Evolutionary conservation across 2,797 vertebrate genomes (phyloP), one percentile per base, ranked within the genome.

Genomic region (Takifugu ocellatus): DNA sequence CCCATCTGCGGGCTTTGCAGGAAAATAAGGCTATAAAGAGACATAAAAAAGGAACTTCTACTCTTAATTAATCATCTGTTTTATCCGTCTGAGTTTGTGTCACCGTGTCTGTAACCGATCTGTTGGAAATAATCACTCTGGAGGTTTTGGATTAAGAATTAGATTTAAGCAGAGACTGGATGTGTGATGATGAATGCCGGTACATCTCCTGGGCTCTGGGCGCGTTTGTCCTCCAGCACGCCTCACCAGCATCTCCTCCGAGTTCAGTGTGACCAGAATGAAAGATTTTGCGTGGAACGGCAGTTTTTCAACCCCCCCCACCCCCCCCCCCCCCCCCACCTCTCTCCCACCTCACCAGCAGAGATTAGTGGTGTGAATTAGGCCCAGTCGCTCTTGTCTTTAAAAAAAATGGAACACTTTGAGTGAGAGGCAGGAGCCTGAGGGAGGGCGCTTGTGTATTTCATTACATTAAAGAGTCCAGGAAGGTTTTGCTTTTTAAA

Each of bases 41-140:
- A 56, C 69, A 72, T 71, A 63, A 59, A 46, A 78, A 77, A 79
- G 54, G 65, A 53, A 74, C 66, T 76, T 84, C 83, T 80, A 72
- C 82, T 88, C 82, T 90, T 92, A 92, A 92, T 92, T 91, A 91
- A 91, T 90, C 84, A 86, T 75, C 56, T 72, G 81, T 71, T 90
- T 91, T 90, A 89, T 91, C 83, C 74, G 50, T 72, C 59, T 33
- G 64, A 85, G 78, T 88, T 87, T 79, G 79, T 74, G 74, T 80
- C 79, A 70, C 63, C 63, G 59, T 42, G 31, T 64, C 57, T 56
- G 66, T 74, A 83, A 83, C 70, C 75, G 76, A 78, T 82, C 69
- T 63, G 66, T 81, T 74, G 69, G 77, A 85, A 86, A 85, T 79
- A 87, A 88, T 89, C 79, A 78, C 81, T 78, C 77, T 81, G 29